Base-by-base conservation (phyloP, 2,888 invertebrate species). In the Hirtodrosophila confusa region DNA sequence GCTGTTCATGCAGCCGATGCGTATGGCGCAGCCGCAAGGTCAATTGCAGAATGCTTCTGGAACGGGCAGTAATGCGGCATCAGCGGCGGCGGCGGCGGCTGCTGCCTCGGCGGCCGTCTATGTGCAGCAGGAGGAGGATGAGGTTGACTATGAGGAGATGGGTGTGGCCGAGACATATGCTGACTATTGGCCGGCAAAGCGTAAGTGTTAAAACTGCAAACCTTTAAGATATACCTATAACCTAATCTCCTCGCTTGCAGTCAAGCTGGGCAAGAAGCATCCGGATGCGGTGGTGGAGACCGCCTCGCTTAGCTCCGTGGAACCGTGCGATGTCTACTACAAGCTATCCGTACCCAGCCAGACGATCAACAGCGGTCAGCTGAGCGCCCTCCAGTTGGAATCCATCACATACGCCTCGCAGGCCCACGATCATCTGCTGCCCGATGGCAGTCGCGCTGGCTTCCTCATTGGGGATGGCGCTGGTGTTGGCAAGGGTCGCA, bases 271-370 rank as follows among this genome's bases (percentile, higher is more conserved):
- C 9, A 95, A 95, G 83, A 97, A 97, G 89, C 99, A 99, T 93
- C 99, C 99, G 0, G 99, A 99, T 92, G 96, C 98, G 0, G 99
- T 99, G 5, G 99, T 99, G 7, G 99, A 99, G 92, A 99, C 99
- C 0, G 98, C 98, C 7, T 99, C 99, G 0, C 93, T 99, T 43
- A 97, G 98, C 0, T 98, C 98, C 37, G 98, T 99, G 51, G 97
- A 97, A 88, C 98, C 99, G 0, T 96, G 97, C 1, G 97, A 99
- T 91, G 96, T 98, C 55, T 96, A 96, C 93, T 99, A 99, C 92
- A 93, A 94, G 75, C 75, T 96, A 51, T 95, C 97, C 8, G 93
- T 97, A 79, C 98, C 99, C 0, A 95, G 95, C 56, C 95, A 97
- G 78, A 95, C 95, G 0, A 95, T 99, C 58, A 95, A 96, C 89